phyloP scores from a whole-genome alignment of 2,888 invertebrate species.

The Chorisops tibialis region DNA sequence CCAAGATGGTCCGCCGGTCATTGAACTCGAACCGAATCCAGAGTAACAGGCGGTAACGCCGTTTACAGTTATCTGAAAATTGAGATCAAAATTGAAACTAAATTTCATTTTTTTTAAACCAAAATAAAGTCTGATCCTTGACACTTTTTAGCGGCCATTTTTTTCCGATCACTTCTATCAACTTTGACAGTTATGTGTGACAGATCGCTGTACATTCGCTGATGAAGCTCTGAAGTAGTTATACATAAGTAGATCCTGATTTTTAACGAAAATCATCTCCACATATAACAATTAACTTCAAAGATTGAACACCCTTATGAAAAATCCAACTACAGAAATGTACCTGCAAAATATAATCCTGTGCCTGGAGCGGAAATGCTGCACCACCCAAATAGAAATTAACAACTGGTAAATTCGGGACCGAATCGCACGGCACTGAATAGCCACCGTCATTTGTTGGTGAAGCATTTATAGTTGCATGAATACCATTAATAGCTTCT shows the following conservation, averaged over 20 bases:
- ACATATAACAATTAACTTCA: too few relatives aligned
- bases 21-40: constrained; percentile 85
- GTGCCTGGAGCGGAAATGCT: constrained; percentile 66
- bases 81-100: too few relatives aligned
- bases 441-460: constrained; percentile 61
- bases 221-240: too few relatives aligned
- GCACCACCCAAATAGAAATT: constrained; percentile 67
- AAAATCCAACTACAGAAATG: not conserved
- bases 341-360: constrained; percentile 65
- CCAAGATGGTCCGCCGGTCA: constrained; percentile 68
- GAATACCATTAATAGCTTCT: constrained; percentile 68
- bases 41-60: constrained; percentile 84
- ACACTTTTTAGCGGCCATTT: too few relatives aligned
- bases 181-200: too few relatives aligned
- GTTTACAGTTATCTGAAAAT: constrained; percentile 55
- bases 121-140: too few relatives aligned
- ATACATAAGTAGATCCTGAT: too few relatives aligned
- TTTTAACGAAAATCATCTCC: too few relatives aligned
- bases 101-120: too few relatives aligned
- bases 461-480: constrained; percentile 73
- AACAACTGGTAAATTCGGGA: constrained; percentile 72
- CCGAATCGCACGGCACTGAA: constrained; percentile 67
- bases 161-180: too few relatives aligned
- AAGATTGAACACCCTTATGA: too few relatives aligned
- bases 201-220: too few relatives aligned